A percentile compares a stretch with the other conserved stretches of the same genome.
These are phyloP conservation scores for Ornithoptera priamus DNA, from an alignment of 2,888 invertebrate species.

Conservation along the genomic window DNA sequence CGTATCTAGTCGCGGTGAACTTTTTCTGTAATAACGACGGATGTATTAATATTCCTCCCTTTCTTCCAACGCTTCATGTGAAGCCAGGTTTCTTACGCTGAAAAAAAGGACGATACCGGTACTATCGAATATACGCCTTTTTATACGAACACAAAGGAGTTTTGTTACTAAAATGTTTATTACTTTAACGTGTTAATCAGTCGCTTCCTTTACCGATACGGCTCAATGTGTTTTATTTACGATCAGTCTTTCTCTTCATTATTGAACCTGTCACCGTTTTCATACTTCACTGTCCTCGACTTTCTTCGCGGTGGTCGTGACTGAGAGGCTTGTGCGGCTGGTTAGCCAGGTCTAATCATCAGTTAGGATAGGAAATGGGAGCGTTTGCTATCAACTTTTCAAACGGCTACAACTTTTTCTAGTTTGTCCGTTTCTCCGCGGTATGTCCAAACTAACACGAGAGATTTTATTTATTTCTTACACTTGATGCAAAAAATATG, in stretches of 20 bases:
- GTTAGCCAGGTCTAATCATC: too few relatives aligned
- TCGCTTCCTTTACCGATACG: neutral
- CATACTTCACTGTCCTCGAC: too few relatives aligned
- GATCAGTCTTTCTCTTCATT: neutral
- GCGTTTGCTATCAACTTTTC: too few relatives aligned
- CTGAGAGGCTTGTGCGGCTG: too few relatives aligned
- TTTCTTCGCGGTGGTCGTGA: too few relatives aligned
- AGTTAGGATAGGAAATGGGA: too few relatives aligned
- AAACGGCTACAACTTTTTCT: too few relatives aligned
- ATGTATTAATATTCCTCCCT: conserved; percentile 57
- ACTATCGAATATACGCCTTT: neutral
- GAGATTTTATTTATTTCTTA: too few relatives aligned
- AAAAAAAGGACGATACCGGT: neutral
- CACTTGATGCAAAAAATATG: too few relatives aligned
- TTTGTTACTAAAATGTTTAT: neutral
- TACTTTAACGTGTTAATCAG: neutral
- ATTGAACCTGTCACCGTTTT: too few relatives aligned
- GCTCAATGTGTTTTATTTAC: neutral
- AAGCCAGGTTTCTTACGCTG: neutral
- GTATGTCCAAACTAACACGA: too few relatives aligned
- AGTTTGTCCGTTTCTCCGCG: too few relatives aligned
- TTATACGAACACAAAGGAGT: neutral
- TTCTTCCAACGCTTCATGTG: conserved; percentile 34
- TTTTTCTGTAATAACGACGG: conserved; percentile 58
- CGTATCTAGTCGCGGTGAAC: conserved; percentile 38